Evolutionary conservation across 2,888 invertebrate genomes (phyloP).

Genomic region (Hypolimnas misippus): DNA sequence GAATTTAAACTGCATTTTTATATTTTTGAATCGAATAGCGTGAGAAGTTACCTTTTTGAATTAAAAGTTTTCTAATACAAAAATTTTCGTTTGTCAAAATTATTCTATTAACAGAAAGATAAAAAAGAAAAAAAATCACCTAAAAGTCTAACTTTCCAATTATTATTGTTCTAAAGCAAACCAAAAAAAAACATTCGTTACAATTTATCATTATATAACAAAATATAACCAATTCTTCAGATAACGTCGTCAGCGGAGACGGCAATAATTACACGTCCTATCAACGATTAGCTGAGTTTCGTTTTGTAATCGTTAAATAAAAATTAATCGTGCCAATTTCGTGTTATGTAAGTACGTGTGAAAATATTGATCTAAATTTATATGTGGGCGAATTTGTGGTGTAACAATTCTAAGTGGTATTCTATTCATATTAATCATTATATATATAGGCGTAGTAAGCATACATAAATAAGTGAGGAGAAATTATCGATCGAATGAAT

Average conservation of each 20-base stretch:
- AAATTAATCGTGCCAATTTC: conserved; percentile 20
- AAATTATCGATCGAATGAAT: too few relatives aligned
- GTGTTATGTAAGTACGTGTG: conserved; percentile 3
- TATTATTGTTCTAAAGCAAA: not conserved
- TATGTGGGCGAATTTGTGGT: not conserved
- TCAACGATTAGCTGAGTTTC: conserved; percentile 7
- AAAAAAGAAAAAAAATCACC: not conserved
- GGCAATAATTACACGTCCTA: conserved; percentile 2
- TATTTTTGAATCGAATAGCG: not conserved
- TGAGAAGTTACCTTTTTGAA: not conserved
- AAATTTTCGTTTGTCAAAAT: too few relatives aligned
- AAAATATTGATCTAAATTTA: not conserved
- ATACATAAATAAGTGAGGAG: too few relatives aligned
- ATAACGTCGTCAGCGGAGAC: conserved; percentile 5
- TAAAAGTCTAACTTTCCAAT: not conserved
- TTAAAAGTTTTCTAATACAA: too few relatives aligned
- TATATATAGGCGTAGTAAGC: too few relatives aligned
- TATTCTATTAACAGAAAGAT: too few relatives aligned
- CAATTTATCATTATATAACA: conserved; percentile 11
- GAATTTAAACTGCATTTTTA: not conserved
- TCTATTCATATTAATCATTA: not conserved
- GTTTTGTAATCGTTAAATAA: conserved; percentile 21
- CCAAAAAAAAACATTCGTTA: not conserved
- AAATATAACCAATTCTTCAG: not conserved
- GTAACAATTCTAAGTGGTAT: not conserved